Evolutionary conservation across 2,113 vertebrate species (phyloP).

Genomic region (Ctenodactylus gundi): DNA sequence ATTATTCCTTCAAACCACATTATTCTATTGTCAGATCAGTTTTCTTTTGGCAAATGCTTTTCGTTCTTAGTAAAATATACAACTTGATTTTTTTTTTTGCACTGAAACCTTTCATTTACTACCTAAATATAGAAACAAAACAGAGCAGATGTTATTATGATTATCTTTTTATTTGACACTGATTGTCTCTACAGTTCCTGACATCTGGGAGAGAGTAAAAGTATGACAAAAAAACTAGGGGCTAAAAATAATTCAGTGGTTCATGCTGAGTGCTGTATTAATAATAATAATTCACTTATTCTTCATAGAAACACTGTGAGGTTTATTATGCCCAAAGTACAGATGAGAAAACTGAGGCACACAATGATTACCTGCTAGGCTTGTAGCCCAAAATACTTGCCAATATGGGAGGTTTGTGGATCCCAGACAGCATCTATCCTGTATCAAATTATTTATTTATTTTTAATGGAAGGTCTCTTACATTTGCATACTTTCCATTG

Average conservation of each 20-base stretch:
- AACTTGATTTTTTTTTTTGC: not conserved
- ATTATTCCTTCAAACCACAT: not conserved
- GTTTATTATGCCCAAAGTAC: not conserved
- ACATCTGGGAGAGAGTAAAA: conserved; percentile 21
- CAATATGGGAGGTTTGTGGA: not conserved
- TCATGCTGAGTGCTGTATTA: not conserved
- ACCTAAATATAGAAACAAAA: not conserved
- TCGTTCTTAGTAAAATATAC: not conserved
- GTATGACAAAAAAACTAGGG: not conserved
- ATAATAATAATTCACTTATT: not conserved
- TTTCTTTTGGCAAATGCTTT: not conserved
- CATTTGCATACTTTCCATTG: not conserved
- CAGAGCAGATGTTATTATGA: not conserved
- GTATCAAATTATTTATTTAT: not conserved
- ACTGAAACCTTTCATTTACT: not conserved
- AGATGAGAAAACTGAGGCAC: not conserved
- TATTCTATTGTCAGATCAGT: not conserved
- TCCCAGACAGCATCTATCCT: not conserved
- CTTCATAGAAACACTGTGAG: not conserved
- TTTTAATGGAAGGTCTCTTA: not conserved
- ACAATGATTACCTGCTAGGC: not conserved
- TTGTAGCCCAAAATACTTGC: not conserved
- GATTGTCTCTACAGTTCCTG: not conserved
- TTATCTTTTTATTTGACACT: conserved; percentile 36
- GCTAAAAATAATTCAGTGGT: not conserved